Percentiles rank a stretch among this genome's conserved stretches.
phyloP scores from a whole-genome alignment of 2,888 invertebrate genomes.

The Venustoraphidia nigricollis region DNA sequence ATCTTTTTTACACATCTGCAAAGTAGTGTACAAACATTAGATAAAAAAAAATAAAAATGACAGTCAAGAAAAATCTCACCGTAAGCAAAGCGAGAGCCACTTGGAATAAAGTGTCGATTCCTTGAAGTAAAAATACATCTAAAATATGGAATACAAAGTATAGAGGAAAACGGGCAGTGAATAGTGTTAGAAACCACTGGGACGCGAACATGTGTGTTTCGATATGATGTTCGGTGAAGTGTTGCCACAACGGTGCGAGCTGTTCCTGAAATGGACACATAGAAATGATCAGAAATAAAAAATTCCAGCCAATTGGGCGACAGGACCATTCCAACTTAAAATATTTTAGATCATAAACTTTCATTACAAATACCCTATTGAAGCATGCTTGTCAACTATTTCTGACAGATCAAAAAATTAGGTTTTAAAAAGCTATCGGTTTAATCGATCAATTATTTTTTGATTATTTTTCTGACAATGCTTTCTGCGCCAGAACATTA shows the following conservation, averaged over 20 bases:
- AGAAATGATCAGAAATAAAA: neutral
- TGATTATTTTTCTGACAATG: no score
- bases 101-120: conserved; percentile 90
- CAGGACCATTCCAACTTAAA: no score
- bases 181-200: conserved; percentile 99
- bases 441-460: no score
- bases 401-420: no score
- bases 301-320: no score
- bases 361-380: no score
- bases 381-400: no score
- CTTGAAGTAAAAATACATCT: conserved; percentile 90
- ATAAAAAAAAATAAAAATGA: no score
- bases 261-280: conserved; percentile 47
- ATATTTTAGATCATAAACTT: no score
- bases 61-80: conserved; percentile 30
- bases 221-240: conserved; percentile 66
- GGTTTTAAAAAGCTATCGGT: no score
- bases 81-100: conserved; percentile 86
- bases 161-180: conserved; percentile 95
- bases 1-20: conserved; percentile 69
- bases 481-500: no score
- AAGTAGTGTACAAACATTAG: conserved; percentile 7
- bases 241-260: conserved; percentile 62
- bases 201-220: conserved; percentile 99
- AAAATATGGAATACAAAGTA: conserved; percentile 93